Evolutionary conservation across 92 coral and sea anemone genomes (phyloP).

Genomic region (Diadumene lineata): DNA sequence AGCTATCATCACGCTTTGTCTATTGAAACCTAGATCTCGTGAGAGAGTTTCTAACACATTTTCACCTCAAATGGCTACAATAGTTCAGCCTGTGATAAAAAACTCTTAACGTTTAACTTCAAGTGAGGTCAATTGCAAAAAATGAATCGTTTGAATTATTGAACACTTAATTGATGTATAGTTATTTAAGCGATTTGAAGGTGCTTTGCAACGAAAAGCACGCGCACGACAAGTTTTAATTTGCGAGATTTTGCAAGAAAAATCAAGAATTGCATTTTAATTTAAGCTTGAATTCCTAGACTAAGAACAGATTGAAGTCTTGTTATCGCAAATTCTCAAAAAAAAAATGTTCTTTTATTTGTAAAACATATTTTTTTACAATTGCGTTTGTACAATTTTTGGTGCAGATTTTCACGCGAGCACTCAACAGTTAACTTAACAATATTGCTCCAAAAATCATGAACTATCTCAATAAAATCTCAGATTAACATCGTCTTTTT

Average conservation of each 20-base stretch:
- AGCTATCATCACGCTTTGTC: neutral
- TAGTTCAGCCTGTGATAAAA: neutral
- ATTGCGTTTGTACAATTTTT: no score
- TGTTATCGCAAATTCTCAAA: no score
- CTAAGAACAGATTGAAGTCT: no score
- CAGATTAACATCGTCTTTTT: neutral
- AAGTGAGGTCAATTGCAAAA: constrained; percentile 3
- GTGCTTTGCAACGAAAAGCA: neutral
- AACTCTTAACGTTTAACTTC: neutral
- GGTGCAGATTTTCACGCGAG: no score
- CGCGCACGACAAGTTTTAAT: neutral
- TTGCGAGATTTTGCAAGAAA: neutral
- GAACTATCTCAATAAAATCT: neutral
- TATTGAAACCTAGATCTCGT: no score
- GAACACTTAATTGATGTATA: neutral
- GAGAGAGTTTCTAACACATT: no score
- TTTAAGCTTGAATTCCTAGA: no score
- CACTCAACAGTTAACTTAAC: no score
- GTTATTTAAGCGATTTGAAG: neutral
- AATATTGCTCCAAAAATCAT: neutral
- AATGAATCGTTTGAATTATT: constrained; percentile 9
- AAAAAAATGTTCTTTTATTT: no score
- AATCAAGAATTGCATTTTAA: no score
- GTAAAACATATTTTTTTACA: no score
- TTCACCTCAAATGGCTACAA: neutral